Percentiles rank a stretch among this genome's conserved stretches.
phyloP scores from a whole-genome alignment of 2,797 vertebrate genomes.

The Dryobates pubescens region DNA sequence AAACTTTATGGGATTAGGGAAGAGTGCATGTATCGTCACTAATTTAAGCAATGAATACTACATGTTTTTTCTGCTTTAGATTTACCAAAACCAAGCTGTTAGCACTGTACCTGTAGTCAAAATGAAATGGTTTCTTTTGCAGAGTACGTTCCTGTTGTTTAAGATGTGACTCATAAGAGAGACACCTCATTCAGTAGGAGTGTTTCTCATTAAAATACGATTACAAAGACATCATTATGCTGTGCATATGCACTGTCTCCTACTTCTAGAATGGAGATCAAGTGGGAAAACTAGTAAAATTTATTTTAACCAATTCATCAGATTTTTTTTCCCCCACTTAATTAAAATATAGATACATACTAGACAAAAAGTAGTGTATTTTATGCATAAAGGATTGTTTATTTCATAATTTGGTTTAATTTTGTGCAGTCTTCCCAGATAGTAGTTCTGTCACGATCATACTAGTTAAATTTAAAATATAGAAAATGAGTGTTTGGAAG shows the following conservation, averaged over 20 bases:
- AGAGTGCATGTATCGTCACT: not conserved
- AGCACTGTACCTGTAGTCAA: not conserved
- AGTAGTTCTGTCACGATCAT: not conserved
- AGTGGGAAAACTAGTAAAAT: not conserved
- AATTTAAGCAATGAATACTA: not conserved
- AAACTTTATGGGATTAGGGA: not conserved
- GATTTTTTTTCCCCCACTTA: not conserved
- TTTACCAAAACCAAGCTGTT: not conserved
- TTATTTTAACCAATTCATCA: not conserved
- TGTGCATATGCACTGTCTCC: not conserved
- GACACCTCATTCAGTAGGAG: not conserved
- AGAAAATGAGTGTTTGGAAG: not conserved
- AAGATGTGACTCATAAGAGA: not conserved
- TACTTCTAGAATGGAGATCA: not conserved
- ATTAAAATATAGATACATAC: not conserved
- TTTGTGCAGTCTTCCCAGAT: not conserved
- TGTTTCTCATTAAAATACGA: not conserved
- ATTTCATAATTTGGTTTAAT: not conserved
- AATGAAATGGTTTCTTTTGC: not conserved
- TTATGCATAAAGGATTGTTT: not conserved
- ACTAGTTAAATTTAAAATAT: not conserved
- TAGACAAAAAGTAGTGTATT: too few relatives aligned
- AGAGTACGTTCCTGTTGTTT: not conserved
- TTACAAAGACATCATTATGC: not conserved
- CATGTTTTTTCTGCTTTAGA: not conserved